phyloP scores from a whole-genome alignment of 2,113 vertebrate genomes.

The Dasyprocta punctata region DNA sequence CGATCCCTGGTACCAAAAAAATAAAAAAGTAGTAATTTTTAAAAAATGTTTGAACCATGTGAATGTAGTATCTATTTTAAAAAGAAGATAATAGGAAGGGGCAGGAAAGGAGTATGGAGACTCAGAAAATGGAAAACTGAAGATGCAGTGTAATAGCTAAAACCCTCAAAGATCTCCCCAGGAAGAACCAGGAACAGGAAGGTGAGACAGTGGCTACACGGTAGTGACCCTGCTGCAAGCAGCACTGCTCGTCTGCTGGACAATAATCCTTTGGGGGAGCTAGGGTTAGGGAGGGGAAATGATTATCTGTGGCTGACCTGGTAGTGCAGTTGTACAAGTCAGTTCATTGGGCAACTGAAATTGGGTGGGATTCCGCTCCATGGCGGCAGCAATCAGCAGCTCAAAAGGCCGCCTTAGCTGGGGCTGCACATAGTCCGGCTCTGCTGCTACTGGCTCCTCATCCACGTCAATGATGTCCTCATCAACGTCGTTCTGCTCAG shows the following conservation, averaged over 20 bases:
- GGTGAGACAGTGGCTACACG: background rate
- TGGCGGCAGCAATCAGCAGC: conserved; percentile 97
- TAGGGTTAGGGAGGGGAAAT: background rate
- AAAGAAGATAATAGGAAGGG: background rate
- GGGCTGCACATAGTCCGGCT: conserved; percentile 89
- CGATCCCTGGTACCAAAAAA: too few species aligned
- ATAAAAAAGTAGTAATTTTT: too few species aligned
- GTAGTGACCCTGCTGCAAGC: background rate
- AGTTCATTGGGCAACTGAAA: conserved; percentile 99
- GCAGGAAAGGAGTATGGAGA: background rate
- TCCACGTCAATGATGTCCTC: conserved; percentile 97
- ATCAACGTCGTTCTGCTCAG: conserved; percentile 96
- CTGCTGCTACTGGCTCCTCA: conserved; percentile 92
- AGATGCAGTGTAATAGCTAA: background rate
- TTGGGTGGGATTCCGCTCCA: conserved; percentile 98
- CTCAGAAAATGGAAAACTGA: conserved; percentile 30
- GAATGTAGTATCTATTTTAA: background rate
- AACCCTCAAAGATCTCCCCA: conserved; percentile 36
- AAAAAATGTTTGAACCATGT: background rate
- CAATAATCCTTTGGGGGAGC: background rate
- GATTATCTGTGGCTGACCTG: conserved; percentile 87
- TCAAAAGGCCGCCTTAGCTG: conserved; percentile 97
- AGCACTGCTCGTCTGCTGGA: background rate
- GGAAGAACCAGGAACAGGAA: conserved; percentile 35
- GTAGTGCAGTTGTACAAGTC: conserved; percentile 98